Evolutionary conservation across 1,140 invertebrate genomes (phyloP).

Genomic region (Drosophila lacteicornis): DNA sequence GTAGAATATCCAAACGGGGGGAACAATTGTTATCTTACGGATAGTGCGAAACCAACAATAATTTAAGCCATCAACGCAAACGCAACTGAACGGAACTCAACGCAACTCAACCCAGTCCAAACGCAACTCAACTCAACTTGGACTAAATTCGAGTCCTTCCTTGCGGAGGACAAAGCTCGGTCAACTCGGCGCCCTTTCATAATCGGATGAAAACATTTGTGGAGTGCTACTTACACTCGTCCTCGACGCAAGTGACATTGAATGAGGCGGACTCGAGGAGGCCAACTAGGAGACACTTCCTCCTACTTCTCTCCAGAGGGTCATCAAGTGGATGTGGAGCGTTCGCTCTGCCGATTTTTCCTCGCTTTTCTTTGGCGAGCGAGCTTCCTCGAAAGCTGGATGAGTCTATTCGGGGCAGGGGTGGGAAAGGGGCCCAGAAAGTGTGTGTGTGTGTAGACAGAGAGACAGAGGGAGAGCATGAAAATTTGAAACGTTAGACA

Average conservation of each 20-base stretch:
- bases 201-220: slow-evolving; percentile 61
- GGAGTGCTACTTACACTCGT: slow-evolving; percentile 77
- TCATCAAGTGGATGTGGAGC: slow-evolving; percentile 63
- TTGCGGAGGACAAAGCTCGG: slow-evolving; percentile 37
- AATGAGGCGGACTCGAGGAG: slow-evolving; percentile 44
- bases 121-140: slow-evolving; percentile 26
- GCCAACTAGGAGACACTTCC: slow-evolving; percentile 40
- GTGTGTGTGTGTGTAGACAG: slow-evolving; percentile 19
- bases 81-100: slow-evolving; percentile 38
- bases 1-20: slow-evolving; percentile 52
- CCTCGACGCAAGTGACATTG: slow-evolving; percentile 75
- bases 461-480: slow-evolving; percentile 47
- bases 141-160: slow-evolving; percentile 1
- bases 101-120: slow-evolving; percentile 4
- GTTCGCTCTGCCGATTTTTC: slow-evolving; percentile 44
- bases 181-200: slow-evolving; percentile 60
- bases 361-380: slow-evolving; percentile 29
- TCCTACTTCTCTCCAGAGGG: slow-evolving; percentile 28
- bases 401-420: slow-evolving; percentile 56
- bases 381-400: slow-evolving; percentile 55
- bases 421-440: neutral
- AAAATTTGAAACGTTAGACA: slow-evolving; percentile 78
- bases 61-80: slow-evolving; percentile 52
- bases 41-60: slow-evolving; percentile 53
- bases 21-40: slow-evolving; percentile 48